A percentile compares a stretch with the other conserved stretches of the same genome.
Conservation (phyloP, 92 coral and sea anemone species). For the Umimayanthus kanabou region DNA sequence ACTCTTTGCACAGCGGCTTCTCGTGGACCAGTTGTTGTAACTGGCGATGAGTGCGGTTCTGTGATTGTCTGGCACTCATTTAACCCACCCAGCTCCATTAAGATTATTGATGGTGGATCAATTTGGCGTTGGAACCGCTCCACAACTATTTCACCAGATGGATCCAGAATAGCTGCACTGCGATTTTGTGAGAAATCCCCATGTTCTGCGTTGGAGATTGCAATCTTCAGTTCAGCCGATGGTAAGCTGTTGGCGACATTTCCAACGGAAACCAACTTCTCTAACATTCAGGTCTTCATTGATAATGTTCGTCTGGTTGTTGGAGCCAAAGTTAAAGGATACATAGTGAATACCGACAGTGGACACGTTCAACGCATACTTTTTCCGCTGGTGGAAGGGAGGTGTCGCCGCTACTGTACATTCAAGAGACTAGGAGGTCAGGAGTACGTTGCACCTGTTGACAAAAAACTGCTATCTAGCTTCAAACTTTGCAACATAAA, state of each 20-base stretch:
- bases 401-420: not conserved
- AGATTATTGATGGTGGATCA: slow-evolving; percentile 25
- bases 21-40: not conserved
- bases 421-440: slow-evolving; percentile 2
- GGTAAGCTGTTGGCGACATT: slow-evolving; percentile 11
- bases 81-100: slow-evolving; percentile 24
- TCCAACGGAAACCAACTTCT: not conserved
- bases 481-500: slow-evolving; percentile 33
- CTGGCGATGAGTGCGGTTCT: slow-evolving; percentile 33
- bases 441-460: not conserved
- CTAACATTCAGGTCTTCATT: not conserved
- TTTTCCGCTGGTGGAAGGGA: not conserved
- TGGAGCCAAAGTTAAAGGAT: slow-evolving; percentile 11
- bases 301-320: slow-evolving; percentile 24
- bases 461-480: not conserved
- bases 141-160: slow-evolving; percentile 9
- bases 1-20: slow-evolving; percentile 2
- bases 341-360: not conserved
- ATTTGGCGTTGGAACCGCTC: slow-evolving; percentile 21
- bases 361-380: slow-evolving; percentile 14
- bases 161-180: slow-evolving; percentile 26
- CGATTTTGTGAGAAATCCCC: not conserved
- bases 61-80: slow-evolving; percentile 35
- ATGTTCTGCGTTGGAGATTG: slow-evolving; percentile 1
- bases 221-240: slow-evolving; percentile 17